Percentiles rank a stretch among this genome's conserved stretches.
phyloP scores from a whole-genome alignment of 2,888 invertebrate species.

The Chamaedrilus cognettii region DNA sequence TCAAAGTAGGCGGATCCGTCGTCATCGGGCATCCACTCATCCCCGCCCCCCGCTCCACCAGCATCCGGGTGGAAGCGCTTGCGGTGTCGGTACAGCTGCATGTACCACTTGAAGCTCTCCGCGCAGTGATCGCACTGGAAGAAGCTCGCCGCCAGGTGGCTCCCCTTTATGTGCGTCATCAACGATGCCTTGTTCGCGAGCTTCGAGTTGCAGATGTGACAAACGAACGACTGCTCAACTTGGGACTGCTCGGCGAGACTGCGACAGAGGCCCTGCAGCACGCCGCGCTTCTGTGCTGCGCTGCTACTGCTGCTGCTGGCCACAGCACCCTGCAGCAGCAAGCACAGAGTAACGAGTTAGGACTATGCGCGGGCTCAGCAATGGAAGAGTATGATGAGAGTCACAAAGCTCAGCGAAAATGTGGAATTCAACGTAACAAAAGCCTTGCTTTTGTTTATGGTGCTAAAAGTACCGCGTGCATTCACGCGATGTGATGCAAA shows the following conservation, averaged over 20 bases:
- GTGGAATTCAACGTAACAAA: no score
- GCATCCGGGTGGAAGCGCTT: conserved; percentile 17
- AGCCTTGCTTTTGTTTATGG: no score
- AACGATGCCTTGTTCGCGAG: conserved; percentile 23
- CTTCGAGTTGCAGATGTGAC: conserved; percentile 28
- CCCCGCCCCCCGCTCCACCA: background rate
- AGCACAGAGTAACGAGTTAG: no score
- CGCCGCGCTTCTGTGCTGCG: no score
- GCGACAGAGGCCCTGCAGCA: conserved; percentile 14
- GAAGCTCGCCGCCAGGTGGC: conserved; percentile 23
- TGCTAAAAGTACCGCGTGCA: no score
- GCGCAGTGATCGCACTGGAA: conserved; percentile 25
- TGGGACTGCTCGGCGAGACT: conserved; percentile 2
- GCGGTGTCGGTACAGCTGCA: conserved; percentile 27
- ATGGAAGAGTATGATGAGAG: no score
- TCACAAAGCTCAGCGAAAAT: no score
- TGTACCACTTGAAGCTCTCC: conserved; percentile 29
- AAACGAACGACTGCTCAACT: conserved; percentile 15
- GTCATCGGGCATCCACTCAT: background rate
- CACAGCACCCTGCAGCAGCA: no score
- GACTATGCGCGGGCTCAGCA: no score
- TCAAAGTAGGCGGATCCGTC: no score
- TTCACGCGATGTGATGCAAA: no score
- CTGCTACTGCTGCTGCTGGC: no score
- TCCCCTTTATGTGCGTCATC: conserved; percentile 28